A percentile compares a stretch with the other conserved stretches of the same genome.
Evolutionary conservation across 2,888 invertebrate genomes (phyloP).

Genomic region (Chirona hameri): DNA sequence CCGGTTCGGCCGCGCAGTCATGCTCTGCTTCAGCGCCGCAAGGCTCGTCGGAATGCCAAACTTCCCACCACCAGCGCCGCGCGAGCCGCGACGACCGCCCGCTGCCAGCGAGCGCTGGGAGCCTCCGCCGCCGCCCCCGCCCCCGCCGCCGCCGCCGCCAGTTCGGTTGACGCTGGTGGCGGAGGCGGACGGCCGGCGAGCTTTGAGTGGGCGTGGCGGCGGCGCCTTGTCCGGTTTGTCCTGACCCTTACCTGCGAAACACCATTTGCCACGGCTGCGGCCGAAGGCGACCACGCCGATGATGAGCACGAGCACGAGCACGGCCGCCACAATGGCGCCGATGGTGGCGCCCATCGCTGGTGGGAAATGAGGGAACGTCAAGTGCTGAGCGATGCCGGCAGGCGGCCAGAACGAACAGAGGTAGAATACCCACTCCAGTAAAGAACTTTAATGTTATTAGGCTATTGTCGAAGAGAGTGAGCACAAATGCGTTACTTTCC

Average conservation of each 20-base stretch:
- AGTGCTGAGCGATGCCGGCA: neutral
- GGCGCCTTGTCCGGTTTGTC: neutral
- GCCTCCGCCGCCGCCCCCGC: neutral
- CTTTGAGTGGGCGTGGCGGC: neutral
- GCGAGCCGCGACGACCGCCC: neutral
- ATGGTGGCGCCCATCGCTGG: neutral
- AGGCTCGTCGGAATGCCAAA: neutral
- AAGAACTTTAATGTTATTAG: too few relatives aligned
- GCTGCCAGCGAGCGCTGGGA: neutral
- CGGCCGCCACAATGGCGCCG: neutral
- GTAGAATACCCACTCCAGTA: too few relatives aligned
- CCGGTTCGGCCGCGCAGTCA: neutral
- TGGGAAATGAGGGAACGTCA: neutral
- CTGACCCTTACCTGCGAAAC: neutral
- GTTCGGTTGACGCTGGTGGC: neutral
- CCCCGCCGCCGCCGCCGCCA: neutral
- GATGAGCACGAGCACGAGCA: neutral
- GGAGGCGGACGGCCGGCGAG: neutral
- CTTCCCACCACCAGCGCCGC: neutral
- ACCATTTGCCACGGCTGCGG: slow-evolving; percentile 2
- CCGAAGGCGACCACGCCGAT: neutral
- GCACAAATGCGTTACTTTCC: too few relatives aligned
- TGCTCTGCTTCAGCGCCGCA: neutral
- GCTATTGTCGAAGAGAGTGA: too few relatives aligned
- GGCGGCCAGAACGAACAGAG: too few relatives aligned